Percentiles rank a stretch among this genome's conserved stretches.
Conservation (phyloP, 2,888 invertebrate genomes). For the Liodrosophila aerea region DNA sequence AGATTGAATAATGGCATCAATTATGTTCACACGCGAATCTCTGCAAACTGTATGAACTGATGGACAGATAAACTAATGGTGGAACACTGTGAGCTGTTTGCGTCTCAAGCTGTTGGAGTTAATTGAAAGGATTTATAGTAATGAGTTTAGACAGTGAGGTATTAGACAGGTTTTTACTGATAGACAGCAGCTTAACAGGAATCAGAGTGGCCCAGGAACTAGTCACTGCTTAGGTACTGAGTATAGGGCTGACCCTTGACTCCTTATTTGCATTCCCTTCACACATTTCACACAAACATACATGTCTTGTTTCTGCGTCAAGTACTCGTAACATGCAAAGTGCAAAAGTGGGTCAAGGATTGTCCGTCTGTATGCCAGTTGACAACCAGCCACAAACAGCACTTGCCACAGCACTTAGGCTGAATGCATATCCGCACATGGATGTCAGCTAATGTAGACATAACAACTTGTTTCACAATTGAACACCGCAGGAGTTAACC, state of each 20-base stretch:
- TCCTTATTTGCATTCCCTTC: no score
- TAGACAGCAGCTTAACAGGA: no score
- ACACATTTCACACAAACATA: no score
- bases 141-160: no score
- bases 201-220: no score
- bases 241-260: no score
- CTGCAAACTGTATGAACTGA: neutral
- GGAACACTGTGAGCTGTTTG: no score
- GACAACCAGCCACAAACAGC: constrained; percentile 8
- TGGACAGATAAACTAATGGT: no score
- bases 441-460: constrained; percentile 36
- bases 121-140: no score
- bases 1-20: constrained; percentile 55
- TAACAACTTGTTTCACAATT: constrained; percentile 41
- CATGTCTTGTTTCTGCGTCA: constrained; percentile 52
- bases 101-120: no score
- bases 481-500: constrained; percentile 47
- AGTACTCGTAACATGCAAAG: neutral
- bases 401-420: constrained; percentile 12
- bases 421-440: constrained; percentile 2
- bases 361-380: constrained; percentile 21
- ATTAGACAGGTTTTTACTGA: no score
- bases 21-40: constrained; percentile 31
- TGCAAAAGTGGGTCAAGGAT: constrained; percentile 69
- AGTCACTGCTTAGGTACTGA: no score